Evolutionary conservation across 2,888 invertebrate genomes (phyloP).

Genomic region (Napeogenes sylphis): DNA sequence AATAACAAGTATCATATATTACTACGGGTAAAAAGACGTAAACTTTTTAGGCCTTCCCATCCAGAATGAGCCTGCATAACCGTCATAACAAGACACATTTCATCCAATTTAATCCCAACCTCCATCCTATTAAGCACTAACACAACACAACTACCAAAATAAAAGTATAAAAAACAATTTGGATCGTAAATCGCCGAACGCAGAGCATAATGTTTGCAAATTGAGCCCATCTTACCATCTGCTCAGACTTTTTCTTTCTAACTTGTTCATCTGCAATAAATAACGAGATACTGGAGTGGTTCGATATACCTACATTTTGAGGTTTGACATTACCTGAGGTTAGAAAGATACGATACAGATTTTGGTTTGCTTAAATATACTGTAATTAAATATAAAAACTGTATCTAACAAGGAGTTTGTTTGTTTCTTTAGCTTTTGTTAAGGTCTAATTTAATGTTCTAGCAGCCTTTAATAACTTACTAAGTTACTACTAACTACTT

Average conservation of each 20-base stretch:
- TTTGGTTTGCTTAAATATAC: background rate
- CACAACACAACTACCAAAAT: constrained; percentile 31
- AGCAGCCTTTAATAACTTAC: too few relatives aligned
- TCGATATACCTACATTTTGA: constrained; percentile 50
- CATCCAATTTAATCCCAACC: constrained; percentile 31
- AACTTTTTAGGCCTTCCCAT: constrained; percentile 1
- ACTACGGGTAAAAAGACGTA: background rate
- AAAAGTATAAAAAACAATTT: constrained; percentile 35
- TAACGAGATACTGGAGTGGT: constrained; percentile 42
- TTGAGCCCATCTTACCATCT: constrained; percentile 39
- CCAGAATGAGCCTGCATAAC: constrained; percentile 7
- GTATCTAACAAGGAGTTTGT: background rate
- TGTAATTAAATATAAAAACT: background rate
- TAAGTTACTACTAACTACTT: too few relatives aligned
- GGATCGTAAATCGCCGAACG: constrained; percentile 28
- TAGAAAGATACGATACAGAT: constrained; percentile 21
- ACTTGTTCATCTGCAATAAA: constrained; percentile 54
- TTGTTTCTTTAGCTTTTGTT: too few relatives aligned
- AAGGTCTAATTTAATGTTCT: too few relatives aligned
- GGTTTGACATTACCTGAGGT: constrained; percentile 45
- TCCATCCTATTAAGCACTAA: constrained; percentile 30
- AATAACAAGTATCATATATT: constrained; percentile 3
- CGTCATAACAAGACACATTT: constrained; percentile 17
- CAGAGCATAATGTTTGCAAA: constrained; percentile 55
- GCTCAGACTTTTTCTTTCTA: constrained; percentile 43